Evolutionary conservation across 2,888 invertebrate genomes (phyloP).

Genomic region (Drosophila anomelani): DNA sequence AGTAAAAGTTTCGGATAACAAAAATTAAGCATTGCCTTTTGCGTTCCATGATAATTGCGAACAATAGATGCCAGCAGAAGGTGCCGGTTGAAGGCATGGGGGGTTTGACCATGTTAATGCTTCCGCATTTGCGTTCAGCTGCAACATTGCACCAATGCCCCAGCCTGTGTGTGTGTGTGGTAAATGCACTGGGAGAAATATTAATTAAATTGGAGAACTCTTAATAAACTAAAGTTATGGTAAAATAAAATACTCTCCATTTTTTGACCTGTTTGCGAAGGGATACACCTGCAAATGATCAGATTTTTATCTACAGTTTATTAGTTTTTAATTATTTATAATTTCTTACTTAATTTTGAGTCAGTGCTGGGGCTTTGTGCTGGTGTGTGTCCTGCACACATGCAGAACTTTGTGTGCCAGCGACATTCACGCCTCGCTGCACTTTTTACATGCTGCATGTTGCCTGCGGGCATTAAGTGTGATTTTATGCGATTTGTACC

Average conservation of each 20-base stretch:
- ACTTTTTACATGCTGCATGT: conserved; percentile 71
- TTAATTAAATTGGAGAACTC: accelerated
- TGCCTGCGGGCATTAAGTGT: conserved; percentile 82
- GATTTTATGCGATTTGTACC: conserved; percentile 80
- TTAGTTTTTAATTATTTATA: background rate
- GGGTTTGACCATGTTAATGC: conserved; percentile 50
- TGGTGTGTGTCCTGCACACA: conserved; percentile 43
- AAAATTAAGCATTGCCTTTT: conserved; percentile 73
- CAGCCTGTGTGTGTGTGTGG: conserved; percentile 1
- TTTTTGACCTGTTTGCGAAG: accelerated
- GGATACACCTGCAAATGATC: too few relatives aligned
- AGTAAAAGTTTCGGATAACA: conserved; percentile 62
- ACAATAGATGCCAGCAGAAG: conserved; percentile 67
- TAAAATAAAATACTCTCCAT: too few relatives aligned
- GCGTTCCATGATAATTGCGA: conserved; percentile 70
- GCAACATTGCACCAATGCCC: conserved; percentile 50
- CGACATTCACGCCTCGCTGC: conserved; percentile 79
- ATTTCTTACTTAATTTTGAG: background rate
- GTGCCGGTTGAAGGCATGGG: background rate
- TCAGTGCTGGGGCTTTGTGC: background rate
- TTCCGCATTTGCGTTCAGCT: conserved; percentile 59
- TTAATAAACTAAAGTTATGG: background rate
- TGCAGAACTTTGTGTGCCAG: conserved; percentile 67
- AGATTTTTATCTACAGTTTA: background rate
- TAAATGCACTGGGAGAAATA: conserved; percentile 1